Base-by-base conservation (phyloP, 2,797 vertebrate genomes). In the Enteromius thamalakanensis region DNA sequence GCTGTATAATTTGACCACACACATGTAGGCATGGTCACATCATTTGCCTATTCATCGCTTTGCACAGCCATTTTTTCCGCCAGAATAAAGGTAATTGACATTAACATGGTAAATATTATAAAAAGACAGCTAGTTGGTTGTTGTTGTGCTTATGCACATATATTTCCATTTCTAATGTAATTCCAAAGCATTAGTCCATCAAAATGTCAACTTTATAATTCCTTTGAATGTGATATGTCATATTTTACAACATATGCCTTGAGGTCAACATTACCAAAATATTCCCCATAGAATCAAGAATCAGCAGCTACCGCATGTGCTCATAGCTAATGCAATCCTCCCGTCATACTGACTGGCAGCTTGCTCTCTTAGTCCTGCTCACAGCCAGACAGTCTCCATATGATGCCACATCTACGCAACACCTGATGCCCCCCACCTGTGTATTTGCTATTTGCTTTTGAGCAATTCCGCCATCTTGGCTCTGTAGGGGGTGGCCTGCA, bases 391-490 rank as follows among this genome's bases (percentile, higher is more conserved):
- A 67, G 19, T 67, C 81, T 77, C 49, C 49, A 70, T 83, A 86
- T 87, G 82, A 88, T 87, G 84, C 87, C 84, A 87, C 82, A 80
- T 87, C 49, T 83, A 83, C 26, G 62, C 80, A 83, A 85, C 87
- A 87, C 86, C 87, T 88, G 87, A 86, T 87, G 75, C 69, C 86
- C 72, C 74, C 65, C 37, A 81, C 79, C 81, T 77, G 49, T 79
- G 80, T 42, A 60, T 84, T 82, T 82, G 80, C 79, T 79, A 62
- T 78, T 64, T 4, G 37, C 62, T 40, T 65, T 40, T 70, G 65
- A 80, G 62, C 58, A 12, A 81, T 45, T 34, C 80, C 64, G 67
- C 91, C 91, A 92, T 94, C 86, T 91, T 93, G 93, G 93, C 91
- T 92, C 91, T 71, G 69, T 58, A 65, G 70, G 78, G 86, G 80